Evolutionary conservation across 1,140 invertebrate species (phyloP), one percentile per base, ranked within the genome.

Genomic region (Lethocerus indicus): DNA sequence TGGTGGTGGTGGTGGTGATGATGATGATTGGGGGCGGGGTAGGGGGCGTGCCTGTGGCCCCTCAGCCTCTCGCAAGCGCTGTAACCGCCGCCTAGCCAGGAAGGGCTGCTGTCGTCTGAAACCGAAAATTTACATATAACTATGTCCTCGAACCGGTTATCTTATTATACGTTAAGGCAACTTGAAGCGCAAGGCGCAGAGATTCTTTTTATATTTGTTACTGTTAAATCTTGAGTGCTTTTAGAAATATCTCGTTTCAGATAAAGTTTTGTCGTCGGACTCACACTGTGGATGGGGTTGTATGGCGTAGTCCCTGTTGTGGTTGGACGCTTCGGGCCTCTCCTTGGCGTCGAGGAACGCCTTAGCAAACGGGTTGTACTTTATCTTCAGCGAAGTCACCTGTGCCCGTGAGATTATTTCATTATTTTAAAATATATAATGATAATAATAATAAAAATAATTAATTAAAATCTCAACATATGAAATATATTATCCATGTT

Each of bases 321-420:
- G 56, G 21, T 43, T 18, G 24, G 27, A 47, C 44, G 57, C 59
- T 39, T 72, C 71, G 1, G 76, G 74, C 54, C 78, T 65, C 58
- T 82, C 83, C 60, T 90, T 90, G 2, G 85, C 84, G 62, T 91
- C 87, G 49, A 93, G 67, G 63, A 97, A 97, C 0, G 91, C 92
- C 69, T 96, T 96, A 1, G 92, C 92, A 63, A 96, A 97, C 1
- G 92, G 92, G 69, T 96, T 97, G 63, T 93, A 89, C 63, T 92
- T 92, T 43, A 97, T 95, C 67, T 97, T 97, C 18, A 97, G 69
- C 24, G 86, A 84, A 14, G 92, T 97, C 1, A 97, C 90, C 75
- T 78, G 60, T 40, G 62, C 64, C n/a, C n/a, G 37, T 18, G 21
- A 39, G n/a, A 7, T 20, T 16, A 54, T 21, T 48, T 45, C 43